These are phyloP conservation scores for Halocynthia roretzi DNA, from an alignment of 23 tunicate genomes.

Conservation along the genomic window DNA sequence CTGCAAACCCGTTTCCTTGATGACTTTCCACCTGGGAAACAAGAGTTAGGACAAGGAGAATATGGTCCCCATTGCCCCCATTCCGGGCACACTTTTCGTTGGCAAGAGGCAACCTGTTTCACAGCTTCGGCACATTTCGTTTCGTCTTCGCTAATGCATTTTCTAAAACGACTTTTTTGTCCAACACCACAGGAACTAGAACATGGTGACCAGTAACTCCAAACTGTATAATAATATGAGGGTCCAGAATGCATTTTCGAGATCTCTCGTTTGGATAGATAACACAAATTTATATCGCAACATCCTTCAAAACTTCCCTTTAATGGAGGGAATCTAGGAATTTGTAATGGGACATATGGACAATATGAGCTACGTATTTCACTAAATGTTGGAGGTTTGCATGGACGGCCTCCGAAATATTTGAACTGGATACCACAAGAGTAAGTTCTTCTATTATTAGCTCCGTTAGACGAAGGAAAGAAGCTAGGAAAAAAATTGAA, in stretches of 20 bases:
- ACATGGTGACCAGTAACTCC: conserved; percentile 32
- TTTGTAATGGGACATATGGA: conserved; percentile 28
- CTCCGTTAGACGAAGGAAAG: neutral
- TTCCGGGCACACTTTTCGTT: neutral
- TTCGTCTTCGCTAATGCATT: conserved; percentile 27
- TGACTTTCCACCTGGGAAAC: conserved; percentile 17
- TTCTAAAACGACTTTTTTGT: conserved; percentile 12
- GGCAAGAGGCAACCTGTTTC: conserved; percentile 6
- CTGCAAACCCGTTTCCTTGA: conserved; percentile 8
- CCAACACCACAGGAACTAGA: conserved; percentile 47
- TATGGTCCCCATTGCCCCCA: conserved; percentile 7
- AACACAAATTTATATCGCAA: conserved; percentile 72
- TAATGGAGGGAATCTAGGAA: conserved; percentile 49
- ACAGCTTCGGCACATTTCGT: neutral
- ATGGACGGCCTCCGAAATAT: conserved; percentile 18
- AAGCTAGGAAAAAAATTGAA: neutral
- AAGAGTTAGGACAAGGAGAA: conserved; percentile 15
- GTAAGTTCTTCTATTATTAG: neutral
- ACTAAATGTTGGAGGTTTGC: neutral
- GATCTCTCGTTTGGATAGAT: conserved; percentile 34
- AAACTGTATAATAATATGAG: conserved; percentile 36
- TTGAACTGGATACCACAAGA: conserved; percentile 11
- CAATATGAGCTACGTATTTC: conserved; percentile 18
- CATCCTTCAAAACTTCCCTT: conserved; percentile 80
- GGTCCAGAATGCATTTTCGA: conserved; percentile 31